Evolutionary conservation across 2,113 vertebrate species (phyloP).

Genomic region (Aleadryas rufinucha): DNA sequence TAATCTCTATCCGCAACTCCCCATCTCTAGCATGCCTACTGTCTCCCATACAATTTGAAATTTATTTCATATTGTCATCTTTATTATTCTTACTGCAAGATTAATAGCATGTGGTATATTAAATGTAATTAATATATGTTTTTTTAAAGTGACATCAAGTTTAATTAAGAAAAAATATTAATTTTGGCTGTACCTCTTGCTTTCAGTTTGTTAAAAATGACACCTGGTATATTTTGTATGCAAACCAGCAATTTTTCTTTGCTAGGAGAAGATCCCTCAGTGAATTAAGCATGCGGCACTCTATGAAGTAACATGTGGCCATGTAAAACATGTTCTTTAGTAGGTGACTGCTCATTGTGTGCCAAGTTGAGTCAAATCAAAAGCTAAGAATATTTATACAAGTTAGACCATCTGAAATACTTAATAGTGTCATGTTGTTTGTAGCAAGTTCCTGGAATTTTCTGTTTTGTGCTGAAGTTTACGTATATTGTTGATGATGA

Average conservation of each 20-base stretch:
- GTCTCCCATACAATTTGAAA: neutral
- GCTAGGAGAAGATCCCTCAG: neutral
- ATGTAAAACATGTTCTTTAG: neutral
- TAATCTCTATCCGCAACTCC: neutral
- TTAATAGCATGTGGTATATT: neutral
- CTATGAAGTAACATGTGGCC: neutral
- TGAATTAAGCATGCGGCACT: neutral
- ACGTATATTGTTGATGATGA: neutral
- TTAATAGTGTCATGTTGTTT: neutral
- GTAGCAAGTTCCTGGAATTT: neutral
- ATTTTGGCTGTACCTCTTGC: neutral
- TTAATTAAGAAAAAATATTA: neutral
- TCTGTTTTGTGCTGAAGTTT: neutral
- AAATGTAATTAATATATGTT: accelerated
- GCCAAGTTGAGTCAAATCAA: neutral
- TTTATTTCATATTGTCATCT: neutral
- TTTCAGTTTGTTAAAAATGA: neutral
- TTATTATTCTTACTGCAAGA: neutral
- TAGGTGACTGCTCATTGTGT: neutral
- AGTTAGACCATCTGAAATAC: neutral
- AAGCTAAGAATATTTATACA: neutral
- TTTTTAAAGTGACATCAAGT: neutral
- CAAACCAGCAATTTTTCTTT: neutral
- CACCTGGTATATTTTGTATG: neutral
- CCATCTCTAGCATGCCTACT: neutral